Base-by-base conservation (phyloP, 2,113 vertebrate species). In the Pseudopodoces humilis region DNA sequence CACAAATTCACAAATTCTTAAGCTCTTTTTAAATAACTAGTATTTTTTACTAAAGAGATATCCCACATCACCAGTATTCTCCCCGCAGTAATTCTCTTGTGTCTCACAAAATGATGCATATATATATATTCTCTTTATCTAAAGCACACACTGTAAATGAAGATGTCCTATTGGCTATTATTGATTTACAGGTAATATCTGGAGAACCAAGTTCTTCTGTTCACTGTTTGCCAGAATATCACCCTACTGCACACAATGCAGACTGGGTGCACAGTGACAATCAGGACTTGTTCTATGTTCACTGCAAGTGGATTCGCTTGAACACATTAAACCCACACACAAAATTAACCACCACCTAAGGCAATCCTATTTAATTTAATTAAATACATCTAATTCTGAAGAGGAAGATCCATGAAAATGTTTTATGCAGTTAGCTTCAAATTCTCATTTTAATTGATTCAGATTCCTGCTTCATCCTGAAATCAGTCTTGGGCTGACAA, bases 361-460 rank as follows among this genome's bases (percentile, higher is more conserved):
- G 71, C 68, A 90, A 83, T 63, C 33, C 28, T 83, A 50, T 79
- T 92, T 63, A 88, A 81, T 58, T 79, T 23, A 74, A 92, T 93
- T 77, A 80, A 88, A 63, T 17, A 83, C 2, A 11, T 67, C 64
- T 90, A 68, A 92, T 80, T 86, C 68, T 86, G 56, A 90, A 86
- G 47, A 65, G 35, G 35, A 28, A 78, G 50, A 75, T 53, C 53
- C 22, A 49, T 53, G 31, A 25, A 90, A 93, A 74, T 44, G n/a
- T 43, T 95, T 92, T 41, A 86, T 49, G 27, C 30, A 75, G 39
- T 92, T 91, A 81, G 79, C 35, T 94, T 95, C 60, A 90, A 78
- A 60, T 83, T 92, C 43, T 83, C 3, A 1, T 80, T 94, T 86
- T 44, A 82, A 83, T 72, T 84, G 75, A 90, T 77, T 67, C 55